These are phyloP conservation scores for Glyptemys insculpta DNA, from an alignment of 2,797 vertebrate genomes.

Conservation along the genomic window DNA sequence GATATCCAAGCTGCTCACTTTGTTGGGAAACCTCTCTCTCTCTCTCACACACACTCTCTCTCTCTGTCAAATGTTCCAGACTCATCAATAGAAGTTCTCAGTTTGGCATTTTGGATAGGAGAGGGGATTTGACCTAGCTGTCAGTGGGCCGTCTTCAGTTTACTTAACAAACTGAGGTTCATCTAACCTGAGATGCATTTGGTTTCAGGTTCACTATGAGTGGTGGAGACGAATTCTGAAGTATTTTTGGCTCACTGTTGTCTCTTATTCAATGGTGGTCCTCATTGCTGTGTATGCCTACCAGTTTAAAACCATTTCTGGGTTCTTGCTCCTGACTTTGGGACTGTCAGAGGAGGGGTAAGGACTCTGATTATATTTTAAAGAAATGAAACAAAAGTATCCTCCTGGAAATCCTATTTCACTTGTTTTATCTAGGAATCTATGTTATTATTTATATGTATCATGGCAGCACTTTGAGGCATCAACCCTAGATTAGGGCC, in stretches of 20 bases:
- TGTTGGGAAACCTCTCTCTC: background rate
- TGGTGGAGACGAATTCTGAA: constrained; percentile 82
- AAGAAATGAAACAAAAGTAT: background rate
- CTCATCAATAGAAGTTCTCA: background rate
- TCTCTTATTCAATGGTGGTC: constrained; percentile 86
- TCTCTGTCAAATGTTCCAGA: background rate
- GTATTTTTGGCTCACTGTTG: constrained; percentile 84
- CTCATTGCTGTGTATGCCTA: constrained; percentile 85
- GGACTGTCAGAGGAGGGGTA: constrained; percentile 85
- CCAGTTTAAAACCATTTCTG: constrained; percentile 85
- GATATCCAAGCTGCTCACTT: background rate
- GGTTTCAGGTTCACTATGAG: constrained; percentile 76
- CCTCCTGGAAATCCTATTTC: background rate
- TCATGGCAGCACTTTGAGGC: background rate
- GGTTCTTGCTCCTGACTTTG: constrained; percentile 83
- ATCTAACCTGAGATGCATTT: background rate
- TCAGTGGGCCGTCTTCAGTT: background rate
- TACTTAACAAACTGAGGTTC: background rate
- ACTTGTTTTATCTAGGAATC: background rate
- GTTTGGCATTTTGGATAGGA: background rate
- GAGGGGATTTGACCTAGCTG: background rate
- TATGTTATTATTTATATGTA: background rate
- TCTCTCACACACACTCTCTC: no score
- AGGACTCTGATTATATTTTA: background rate
- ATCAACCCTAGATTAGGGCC: background rate